These are phyloP conservation scores for Diarsia dahlii DNA, from an alignment of 2,888 invertebrate species.

Conservation along the genomic window DNA sequence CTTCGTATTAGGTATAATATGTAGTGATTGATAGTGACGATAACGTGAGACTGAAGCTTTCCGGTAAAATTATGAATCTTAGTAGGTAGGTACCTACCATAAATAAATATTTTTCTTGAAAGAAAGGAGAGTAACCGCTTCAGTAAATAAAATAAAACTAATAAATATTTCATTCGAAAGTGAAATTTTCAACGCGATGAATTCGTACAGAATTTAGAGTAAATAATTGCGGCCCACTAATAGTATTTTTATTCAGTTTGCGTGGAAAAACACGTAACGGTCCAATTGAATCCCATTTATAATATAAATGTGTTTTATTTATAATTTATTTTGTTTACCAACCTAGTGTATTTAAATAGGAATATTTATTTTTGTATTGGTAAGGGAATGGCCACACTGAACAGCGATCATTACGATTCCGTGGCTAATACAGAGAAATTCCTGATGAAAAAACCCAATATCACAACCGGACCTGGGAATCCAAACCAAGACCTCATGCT, in stretches of 20 bases:
- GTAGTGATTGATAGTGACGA: too few relatives aligned
- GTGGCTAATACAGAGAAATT: too few relatives aligned
- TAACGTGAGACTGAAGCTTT: background rate
- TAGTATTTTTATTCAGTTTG: slow-evolving; percentile 30
- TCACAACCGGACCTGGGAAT: too few relatives aligned
- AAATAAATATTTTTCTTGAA: background rate
- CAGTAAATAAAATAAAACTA: slow-evolving; percentile 10
- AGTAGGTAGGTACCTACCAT: too few relatives aligned
- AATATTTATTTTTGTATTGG: slow-evolving; percentile 7
- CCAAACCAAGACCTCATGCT: too few relatives aligned
- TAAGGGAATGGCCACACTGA: background rate
- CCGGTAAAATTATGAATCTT: background rate
- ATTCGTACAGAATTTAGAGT: slow-evolving; percentile 3
- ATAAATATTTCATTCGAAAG: slow-evolving; percentile 26
- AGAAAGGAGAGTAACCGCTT: background rate
- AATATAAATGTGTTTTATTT: slow-evolving; percentile 32
- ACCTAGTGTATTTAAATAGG: slow-evolving; percentile 18
- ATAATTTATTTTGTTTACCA: slow-evolving; percentile 28
- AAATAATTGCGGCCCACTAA: slow-evolving; percentile 35
- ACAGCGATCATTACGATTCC: too few relatives aligned
- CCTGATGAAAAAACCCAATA: too few relatives aligned
- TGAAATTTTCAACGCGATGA: slow-evolving; percentile 1
- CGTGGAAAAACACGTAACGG: slow-evolving; percentile 28
- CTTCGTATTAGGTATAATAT: too few relatives aligned
- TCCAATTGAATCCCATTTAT: slow-evolving; percentile 43